These are phyloP conservation scores for Haliaeetus albicilla DNA, from an alignment of 2,797 vertebrate genomes.

Conservation along the genomic window DNA sequence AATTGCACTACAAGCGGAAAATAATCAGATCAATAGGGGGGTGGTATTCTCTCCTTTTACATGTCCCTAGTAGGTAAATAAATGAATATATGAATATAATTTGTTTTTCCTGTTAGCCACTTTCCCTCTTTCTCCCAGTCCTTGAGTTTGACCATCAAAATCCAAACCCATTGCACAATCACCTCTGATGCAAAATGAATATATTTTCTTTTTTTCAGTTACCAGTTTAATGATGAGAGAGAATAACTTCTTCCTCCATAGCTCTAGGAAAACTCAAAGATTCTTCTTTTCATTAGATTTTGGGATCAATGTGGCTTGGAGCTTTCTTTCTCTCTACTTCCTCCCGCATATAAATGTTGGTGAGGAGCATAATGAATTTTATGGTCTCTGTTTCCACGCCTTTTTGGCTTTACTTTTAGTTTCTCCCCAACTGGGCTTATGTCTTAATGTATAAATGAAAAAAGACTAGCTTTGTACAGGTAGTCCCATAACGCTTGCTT, in stretches of 20 bases:
- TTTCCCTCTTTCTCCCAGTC: background rate
- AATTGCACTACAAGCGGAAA: background rate
- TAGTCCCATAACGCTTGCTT: background rate
- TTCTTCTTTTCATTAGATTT: background rate
- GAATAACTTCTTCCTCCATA: background rate
- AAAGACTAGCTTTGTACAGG: background rate
- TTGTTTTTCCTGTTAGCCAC: background rate
- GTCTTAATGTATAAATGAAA: background rate
- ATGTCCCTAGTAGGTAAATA: background rate
- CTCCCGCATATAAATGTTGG: too few species aligned
- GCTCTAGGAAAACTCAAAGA: background rate
- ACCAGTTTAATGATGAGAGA: background rate
- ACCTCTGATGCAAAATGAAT: background rate
- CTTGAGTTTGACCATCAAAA: background rate
- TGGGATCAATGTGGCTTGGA: background rate
- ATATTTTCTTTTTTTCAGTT: background rate
- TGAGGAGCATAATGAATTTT: background rate
- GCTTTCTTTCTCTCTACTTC: background rate
- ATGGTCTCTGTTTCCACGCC: background rate
- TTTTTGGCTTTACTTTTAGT: background rate
- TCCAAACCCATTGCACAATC: background rate
- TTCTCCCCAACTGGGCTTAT: background rate
- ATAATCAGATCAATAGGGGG: background rate
- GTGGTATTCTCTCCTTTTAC: background rate
- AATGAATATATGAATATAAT: background rate